A percentile compares a stretch with the other conserved stretches of the same genome.
These are phyloP conservation scores for Sminthurinus signatus DNA, from an alignment of 1,140 invertebrate genomes.

Conservation along the genomic window DNA sequence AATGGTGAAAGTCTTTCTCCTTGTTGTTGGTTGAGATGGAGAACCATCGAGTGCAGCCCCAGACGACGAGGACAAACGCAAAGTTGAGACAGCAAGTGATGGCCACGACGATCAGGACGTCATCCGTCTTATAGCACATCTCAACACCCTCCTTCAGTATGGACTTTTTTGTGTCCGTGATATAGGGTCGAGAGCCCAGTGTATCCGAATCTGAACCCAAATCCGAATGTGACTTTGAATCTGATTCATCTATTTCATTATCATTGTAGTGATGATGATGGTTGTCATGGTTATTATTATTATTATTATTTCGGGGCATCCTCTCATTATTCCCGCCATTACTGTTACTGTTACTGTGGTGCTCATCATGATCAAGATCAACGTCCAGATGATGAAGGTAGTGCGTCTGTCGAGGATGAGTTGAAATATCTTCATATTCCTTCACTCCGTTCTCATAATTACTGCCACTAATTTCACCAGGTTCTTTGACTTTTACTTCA, in stretches of 20 bases:
- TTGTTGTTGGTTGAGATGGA: constrained; percentile 25
- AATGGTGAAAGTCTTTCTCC: constrained; percentile 37
- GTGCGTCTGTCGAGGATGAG: too few species aligned
- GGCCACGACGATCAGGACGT: constrained; percentile 38
- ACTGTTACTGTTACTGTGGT: too few species aligned
- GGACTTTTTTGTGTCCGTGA: constrained; percentile 14
- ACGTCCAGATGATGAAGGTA: too few species aligned
- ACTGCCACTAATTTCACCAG: too few species aligned
- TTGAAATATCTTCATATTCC: too few species aligned
- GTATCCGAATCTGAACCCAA: too few species aligned
- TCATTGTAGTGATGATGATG: not conserved
- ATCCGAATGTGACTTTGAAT: too few species aligned
- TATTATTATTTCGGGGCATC: not conserved
- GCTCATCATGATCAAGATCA: too few species aligned
- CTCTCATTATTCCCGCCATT: not conserved
- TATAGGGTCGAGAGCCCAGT: not conserved
- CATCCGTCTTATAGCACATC: constrained; percentile 37
- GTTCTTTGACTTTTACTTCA: too few species aligned
- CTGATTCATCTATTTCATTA: too few species aligned
- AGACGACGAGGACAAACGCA: constrained; percentile 36
- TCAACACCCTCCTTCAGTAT: constrained; percentile 21
- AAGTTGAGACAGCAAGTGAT: constrained; percentile 40
- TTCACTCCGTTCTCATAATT: too few species aligned
- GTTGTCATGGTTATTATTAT: not conserved
- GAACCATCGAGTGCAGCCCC: constrained; percentile 37